Evolutionary conservation across 2,888 invertebrate genomes (phyloP), one percentile per base, ranked within the genome.

Genomic region (Ichneumon xanthorius): DNA sequence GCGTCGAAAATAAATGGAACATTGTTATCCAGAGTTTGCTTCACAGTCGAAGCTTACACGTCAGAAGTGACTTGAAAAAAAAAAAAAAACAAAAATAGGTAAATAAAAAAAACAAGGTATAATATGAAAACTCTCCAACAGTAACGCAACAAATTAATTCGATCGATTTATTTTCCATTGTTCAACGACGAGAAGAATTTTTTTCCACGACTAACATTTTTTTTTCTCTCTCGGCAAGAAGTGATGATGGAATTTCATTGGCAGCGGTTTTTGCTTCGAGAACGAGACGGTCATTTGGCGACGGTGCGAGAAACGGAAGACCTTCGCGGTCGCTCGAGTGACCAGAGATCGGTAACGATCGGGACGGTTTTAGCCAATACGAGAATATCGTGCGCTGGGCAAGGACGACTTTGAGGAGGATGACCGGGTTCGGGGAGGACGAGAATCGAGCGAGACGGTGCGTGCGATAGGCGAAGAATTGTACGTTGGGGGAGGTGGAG

Each of bases 401-500:
- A 75, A 30, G 45, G 14, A 76, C 71, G 22, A 67, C 53, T 40
- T 40, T 11, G 76, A 61, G 63, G 53, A 82, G 65, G 61, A 82
- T 40, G 45, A 16, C 22, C 40, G 30, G 4, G 30, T 16, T 26
- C 22, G 58, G 73, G 48, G 50, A 80, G 53, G 61, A 50, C 26
- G 33, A 55, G 68, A 85, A 58, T 16, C 58, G 50, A 71, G 78
- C 67, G 76, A 58, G 5, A 33, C 77, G 81, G 82, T 77, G 22
- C 26, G 4, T 11, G 26, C 22, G 22, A 58, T 11, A 55, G 7
- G 55, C 4, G 58, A 22, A 40, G 79, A 61, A 83, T 70, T 78
- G 83, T 71, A 82, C 76, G 26, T 73, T 77, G 83, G 82, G 70
- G 88, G 82, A 37, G 86, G 86, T 71, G 86, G 88, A 84, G 87